Evolutionary conservation across 23 tunicate species (phyloP).

Genomic region (Oikopleura dioica): DNA sequence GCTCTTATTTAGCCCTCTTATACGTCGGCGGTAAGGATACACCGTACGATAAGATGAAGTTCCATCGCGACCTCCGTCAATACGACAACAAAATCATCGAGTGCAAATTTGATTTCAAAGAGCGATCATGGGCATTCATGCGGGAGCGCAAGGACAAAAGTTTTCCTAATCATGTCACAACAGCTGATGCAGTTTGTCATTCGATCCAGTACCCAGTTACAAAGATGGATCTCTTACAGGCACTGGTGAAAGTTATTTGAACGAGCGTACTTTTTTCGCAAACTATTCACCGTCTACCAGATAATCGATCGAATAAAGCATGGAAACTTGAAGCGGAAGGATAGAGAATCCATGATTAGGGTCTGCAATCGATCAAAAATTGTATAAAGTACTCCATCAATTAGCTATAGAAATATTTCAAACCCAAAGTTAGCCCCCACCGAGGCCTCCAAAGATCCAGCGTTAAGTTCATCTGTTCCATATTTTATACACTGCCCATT

Average conservation of each 20-base stretch:
- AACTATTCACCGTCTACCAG: too few species aligned
- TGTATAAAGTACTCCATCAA: too few species aligned
- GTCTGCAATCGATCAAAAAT: neutral
- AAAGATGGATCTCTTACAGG: neutral
- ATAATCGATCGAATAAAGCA: constrained; percentile 1
- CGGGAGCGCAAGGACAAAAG: constrained; percentile 83
- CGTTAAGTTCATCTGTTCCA: neutral
- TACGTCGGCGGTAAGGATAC: neutral
- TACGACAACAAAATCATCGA: constrained; percentile 85
- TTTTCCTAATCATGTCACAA: constrained; percentile 34
- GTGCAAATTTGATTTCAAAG: constrained; percentile 30
- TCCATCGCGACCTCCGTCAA: constrained; percentile 19
- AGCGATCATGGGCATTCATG: constrained; percentile 63
- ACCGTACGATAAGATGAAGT: constrained; percentile 1
- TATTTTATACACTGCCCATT: neutral
- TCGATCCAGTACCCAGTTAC: constrained; percentile 10
- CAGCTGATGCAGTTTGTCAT: neutral
- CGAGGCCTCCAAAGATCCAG: neutral
- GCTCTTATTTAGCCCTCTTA: neutral
- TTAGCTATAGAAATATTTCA: neutral
- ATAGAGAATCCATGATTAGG: neutral
- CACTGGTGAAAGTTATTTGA: too few species aligned
- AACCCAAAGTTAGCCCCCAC: neutral
- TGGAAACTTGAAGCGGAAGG: neutral
- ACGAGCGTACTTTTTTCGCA: too few species aligned